Conservation (phyloP, 2,113 vertebrate genomes). For the Dipodomys stephensi region DNA sequence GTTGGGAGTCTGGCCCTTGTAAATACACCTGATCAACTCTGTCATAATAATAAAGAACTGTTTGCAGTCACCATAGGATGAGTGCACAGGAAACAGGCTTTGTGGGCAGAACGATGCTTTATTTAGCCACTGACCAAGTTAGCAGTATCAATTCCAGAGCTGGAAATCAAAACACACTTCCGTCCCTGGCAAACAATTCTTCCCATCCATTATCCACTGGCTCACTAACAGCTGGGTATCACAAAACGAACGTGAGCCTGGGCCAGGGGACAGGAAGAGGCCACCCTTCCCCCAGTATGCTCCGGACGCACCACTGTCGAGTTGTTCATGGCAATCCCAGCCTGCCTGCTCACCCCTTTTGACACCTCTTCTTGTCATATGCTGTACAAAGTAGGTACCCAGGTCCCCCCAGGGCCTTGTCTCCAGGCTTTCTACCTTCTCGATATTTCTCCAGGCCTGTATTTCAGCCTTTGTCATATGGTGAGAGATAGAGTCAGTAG, state of each 20-base stretch:
- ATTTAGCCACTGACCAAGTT: conserved; percentile 58
- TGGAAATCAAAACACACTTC: conserved; percentile 40
- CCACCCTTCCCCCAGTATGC: accelerated
- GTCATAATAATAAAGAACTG: background rate
- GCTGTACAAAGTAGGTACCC: background rate
- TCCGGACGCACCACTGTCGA: background rate
- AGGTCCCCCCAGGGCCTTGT: background rate
- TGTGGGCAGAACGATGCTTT: conserved; percentile 26
- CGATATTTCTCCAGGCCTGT: conserved; percentile 54
- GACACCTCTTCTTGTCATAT: background rate
- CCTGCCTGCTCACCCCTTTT: background rate
- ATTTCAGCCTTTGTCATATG: conserved; percentile 60
- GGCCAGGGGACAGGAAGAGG: background rate
- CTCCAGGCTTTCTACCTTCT: conserved; percentile 46
- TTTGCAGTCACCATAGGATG: background rate
- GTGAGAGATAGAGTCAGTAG: conserved; percentile 76
- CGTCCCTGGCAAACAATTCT: conserved; percentile 11
- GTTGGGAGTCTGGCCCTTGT: accelerated
- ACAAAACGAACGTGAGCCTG: background rate
- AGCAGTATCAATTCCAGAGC: conserved; percentile 54
- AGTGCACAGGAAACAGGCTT: background rate
- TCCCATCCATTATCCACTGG: background rate
- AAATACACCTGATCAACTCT: background rate
- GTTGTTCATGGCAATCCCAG: background rate
- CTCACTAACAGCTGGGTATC: background rate